Base-by-base conservation (phyloP, 2,797 vertebrate genomes). In the Xenentodon cancila region DNA sequence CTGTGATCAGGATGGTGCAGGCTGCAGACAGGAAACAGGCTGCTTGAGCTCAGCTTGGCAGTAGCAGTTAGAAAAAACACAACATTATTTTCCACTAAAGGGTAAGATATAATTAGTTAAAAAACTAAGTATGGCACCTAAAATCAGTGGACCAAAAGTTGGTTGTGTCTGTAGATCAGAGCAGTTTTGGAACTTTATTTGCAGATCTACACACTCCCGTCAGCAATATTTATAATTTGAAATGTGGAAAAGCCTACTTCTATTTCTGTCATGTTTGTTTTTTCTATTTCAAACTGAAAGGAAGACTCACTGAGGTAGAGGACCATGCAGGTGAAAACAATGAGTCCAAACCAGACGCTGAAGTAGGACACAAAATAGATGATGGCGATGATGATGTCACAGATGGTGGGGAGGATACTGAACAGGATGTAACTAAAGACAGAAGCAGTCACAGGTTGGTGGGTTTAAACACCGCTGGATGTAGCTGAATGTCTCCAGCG, bases 331-430 rank as follows among this genome's bases (percentile, higher is more conserved):
- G 95, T 81, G 18, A 97, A 95, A 79, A 98, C 92, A 58, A 97
- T 96, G 84, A 98, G 95, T 64, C 96, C 96, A 0, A 97, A 98
- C 96, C 96, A 97, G 73, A 94, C 91, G 0, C 89, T 97, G 92
- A 98, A 97, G 84, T 92, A 94, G 0, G 94, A 93, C 47, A 93
- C 91, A 84, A 98, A 98, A 85, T 96, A 97, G 84, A 96, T 53
- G 53, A 97, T 96, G 83, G 95, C 81, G 0, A 98, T 95, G 86
- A 94, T 17, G 3, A 98, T 95, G 80, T 97, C 96, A 0, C 88
- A 92, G 59, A 96, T 89, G 3, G 96, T 97, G 64, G 96, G 96
- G 22, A 96, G 1, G 64, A 98, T 91, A 64, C 94, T 97, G 91
- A 98, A 98, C 25, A 96, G 85, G 45, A 97, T 92, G 85, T 97